phyloP scores from a whole-genome alignment of 2,888 invertebrate species.

The Pterostichus madidus region DNA sequence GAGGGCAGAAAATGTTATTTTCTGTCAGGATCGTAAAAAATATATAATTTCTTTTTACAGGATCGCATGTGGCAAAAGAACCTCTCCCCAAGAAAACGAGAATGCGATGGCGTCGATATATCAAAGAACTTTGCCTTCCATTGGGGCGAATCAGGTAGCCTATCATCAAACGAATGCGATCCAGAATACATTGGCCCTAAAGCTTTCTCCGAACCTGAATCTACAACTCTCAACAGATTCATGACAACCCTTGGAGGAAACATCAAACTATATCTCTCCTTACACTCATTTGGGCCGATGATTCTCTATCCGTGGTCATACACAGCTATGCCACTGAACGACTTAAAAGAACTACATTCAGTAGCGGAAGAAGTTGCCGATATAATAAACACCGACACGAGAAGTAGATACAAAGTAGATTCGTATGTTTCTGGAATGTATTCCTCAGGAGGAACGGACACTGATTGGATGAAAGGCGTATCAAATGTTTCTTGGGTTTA shows the following conservation, averaged over 20 bases:
- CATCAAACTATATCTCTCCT: slow-evolving; percentile 83
- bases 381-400: slow-evolving; percentile 53
- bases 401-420: slow-evolving; percentile 78
- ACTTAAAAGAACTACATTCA: slow-evolving; percentile 77
- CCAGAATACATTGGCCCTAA: slow-evolving; percentile 75
- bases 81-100: slow-evolving; percentile 64
- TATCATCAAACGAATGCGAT: slow-evolving; percentile 72
- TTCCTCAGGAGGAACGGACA: slow-evolving; percentile 80
- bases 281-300: slow-evolving; percentile 88
- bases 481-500: slow-evolving; percentile 81
- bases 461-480: slow-evolving; percentile 82
- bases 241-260: slow-evolving; percentile 75
- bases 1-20: too few species aligned
- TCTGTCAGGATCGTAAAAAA: background rate
- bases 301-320: slow-evolving; percentile 86
- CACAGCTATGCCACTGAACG: slow-evolving; percentile 77
- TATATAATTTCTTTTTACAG: slow-evolving; percentile 64
- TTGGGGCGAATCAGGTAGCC: slow-evolving; percentile 68
- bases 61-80: slow-evolving; percentile 72
- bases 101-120: slow-evolving; percentile 68
- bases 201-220: slow-evolving; percentile 78
- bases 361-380: slow-evolving; percentile 72
- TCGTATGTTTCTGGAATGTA: background rate
- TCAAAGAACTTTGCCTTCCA: slow-evolving; percentile 68
- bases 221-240: slow-evolving; percentile 74